Evolutionary conservation across 2,888 invertebrate species (phyloP), one percentile per base, ranked within the genome.

Genomic region (Caenorhabditis wallacei): DNA sequence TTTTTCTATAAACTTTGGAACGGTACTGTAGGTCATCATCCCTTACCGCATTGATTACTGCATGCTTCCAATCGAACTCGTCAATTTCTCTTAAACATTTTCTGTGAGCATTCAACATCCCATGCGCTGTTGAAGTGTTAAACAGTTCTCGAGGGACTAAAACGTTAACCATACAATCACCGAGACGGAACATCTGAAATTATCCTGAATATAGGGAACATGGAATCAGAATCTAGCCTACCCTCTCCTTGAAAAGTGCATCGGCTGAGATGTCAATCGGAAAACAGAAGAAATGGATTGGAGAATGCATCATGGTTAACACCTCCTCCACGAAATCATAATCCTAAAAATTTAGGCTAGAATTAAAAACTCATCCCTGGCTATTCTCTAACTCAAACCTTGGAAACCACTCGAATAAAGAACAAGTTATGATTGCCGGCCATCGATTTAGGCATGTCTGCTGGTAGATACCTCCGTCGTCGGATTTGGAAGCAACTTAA

Each of bases 251-350:
- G 20, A 87, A 87, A 2, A 71, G 11, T 18, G 71, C 61, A 10
- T 78, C 68, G 8, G 87, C 78, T 16, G 68, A 46, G 2, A 59
- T 40, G 20, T 79, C 84, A 11, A 87, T 35, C 2, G 80, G 80
- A 22, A 81, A 84, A 35, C 87, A 87, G 63, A 81, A 87, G 53
- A 87, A 87, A 51, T 87, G 81, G 13, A 82, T 71, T 2, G 87
- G 87, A 10, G 84, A 83, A 64, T 80, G 83, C 83, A 85, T 74
- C 83, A 85, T 87, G 13, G 81, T 78, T 26, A 87, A 66, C n/a
- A 79, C 69, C 56, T 85, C 83, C 26, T 87, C 87, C 13, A 87
- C 75, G 37, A 79, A 87, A 37, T 79, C 76, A 40, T 87, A 87
- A 57, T 87, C 76, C 80, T 84, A 24, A 22, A 80, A 8, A 30